A percentile compares a stretch with the other conserved stretches of the same genome.
Evolutionary conservation across 2,113 vertebrate genomes (phyloP).

Genomic region (Limanda limanda): DNA sequence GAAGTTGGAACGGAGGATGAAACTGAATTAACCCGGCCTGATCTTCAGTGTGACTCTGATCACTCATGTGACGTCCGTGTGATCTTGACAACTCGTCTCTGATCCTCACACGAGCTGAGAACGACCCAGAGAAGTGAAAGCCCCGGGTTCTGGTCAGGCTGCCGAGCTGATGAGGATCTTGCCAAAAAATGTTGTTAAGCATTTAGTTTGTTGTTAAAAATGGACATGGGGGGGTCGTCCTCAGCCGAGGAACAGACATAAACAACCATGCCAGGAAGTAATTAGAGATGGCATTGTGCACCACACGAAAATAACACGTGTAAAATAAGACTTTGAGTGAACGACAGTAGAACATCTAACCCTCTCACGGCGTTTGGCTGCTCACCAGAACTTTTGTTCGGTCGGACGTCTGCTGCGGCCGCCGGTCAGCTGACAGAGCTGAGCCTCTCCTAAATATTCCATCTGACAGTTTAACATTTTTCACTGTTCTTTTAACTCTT

Average conservation of each 20-base stretch:
- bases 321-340: neutral
- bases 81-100: neutral
- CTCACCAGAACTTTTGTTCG: neutral
- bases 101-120: neutral
- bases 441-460: too few species aligned
- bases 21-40: too few species aligned
- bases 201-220: neutral
- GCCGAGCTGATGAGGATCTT: neutral
- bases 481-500: too few species aligned
- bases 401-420: neutral
- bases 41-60: neutral
- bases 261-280: neutral
- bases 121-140: neutral
- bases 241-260: neutral
- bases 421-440: neutral
- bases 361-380: neutral
- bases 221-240: neutral
- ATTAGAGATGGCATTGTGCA: too few species aligned
- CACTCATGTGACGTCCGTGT: neutral
- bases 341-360: neutral
- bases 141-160: neutral
- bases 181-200: neutral
- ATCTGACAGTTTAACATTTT: too few species aligned
- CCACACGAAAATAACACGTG: too few species aligned
- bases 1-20: neutral